Conservation (phyloP, 2,888 invertebrate genomes). For the Drosophila antonietae region DNA sequence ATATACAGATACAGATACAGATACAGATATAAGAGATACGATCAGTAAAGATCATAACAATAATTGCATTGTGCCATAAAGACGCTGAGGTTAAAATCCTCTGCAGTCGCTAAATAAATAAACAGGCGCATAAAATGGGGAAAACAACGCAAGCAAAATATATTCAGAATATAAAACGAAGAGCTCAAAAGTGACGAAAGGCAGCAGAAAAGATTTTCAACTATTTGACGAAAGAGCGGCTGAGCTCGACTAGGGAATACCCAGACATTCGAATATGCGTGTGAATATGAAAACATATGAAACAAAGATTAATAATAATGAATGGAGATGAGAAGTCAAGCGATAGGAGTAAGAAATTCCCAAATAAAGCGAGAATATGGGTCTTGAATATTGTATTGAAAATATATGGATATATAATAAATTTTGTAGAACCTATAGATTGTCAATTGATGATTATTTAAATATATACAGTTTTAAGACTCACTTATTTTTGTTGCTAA, state of each 20-base stretch:
- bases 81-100: constrained; percentile 56
- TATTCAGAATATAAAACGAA: constrained; percentile 5
- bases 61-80: background rate
- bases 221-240: constrained; percentile 14
- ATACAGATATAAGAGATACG: background rate
- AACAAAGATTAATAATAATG: background rate
- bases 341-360: background rate
- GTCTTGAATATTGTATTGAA: too few relatives aligned
- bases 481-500: too few relatives aligned
- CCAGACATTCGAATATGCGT: too few relatives aligned
- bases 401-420: too few relatives aligned
- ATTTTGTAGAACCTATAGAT: background rate
- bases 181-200: constrained; percentile 11
- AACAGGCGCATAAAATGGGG: constrained; percentile 44
- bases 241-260: background rate
- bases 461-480: too few relatives aligned
- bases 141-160: constrained; percentile 14
- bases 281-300: background rate
- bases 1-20: background rate
- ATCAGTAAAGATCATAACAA: constrained; percentile 17
- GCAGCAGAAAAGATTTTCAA: constrained; percentile 19
- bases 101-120: constrained; percentile 52
- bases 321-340: too few relatives aligned
- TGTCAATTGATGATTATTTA: too few relatives aligned
- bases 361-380: too few relatives aligned